phyloP scores from a whole-genome alignment of 2,888 invertebrate species.

The Tineola bisselliella region DNA sequence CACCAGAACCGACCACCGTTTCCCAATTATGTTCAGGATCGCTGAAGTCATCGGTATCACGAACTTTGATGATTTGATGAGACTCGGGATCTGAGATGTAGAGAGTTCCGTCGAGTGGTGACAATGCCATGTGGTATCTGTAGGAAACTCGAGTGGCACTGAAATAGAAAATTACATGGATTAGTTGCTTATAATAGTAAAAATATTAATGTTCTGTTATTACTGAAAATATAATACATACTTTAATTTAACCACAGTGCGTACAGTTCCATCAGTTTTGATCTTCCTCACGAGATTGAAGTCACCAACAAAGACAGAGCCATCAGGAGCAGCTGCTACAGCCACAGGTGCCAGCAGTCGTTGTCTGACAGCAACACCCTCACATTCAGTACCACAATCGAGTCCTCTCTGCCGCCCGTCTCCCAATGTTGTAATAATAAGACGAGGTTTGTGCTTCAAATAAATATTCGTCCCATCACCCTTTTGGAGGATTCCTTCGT shows the following conservation, averaged over 20 bases:
- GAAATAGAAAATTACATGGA: constrained; percentile 28
- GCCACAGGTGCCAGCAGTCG: constrained; percentile 92
- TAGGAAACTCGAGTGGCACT: constrained; percentile 94
- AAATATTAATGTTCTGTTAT: not conserved
- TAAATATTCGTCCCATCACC: constrained; percentile 97
- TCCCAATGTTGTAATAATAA: constrained; percentile 91
- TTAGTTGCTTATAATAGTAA: not conserved
- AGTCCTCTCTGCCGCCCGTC: constrained; percentile 89
- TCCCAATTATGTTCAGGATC: constrained; percentile 95
- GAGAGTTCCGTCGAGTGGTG: constrained; percentile 91
- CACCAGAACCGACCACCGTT: constrained; percentile 93
- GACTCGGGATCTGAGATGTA: constrained; percentile 97
- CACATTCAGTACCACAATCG: constrained; percentile 80
- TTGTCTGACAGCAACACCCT: constrained; percentile 81
- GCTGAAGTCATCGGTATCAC: constrained; percentile 81
- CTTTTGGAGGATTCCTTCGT: constrained; percentile 96
- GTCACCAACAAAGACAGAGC: constrained; percentile 94
- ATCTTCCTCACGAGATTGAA: constrained; percentile 93
- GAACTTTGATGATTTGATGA: constrained; percentile 90
- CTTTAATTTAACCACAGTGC: constrained; percentile 84
- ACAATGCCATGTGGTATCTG: constrained; percentile 95
- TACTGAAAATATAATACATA: constrained; percentile 69
- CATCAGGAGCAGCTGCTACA: constrained; percentile 90
- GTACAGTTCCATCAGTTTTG: constrained; percentile 83
- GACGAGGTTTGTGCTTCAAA: constrained; percentile 89